Conservation (phyloP, 2,113 vertebrate species). For the Solea senegalensis region DNA sequence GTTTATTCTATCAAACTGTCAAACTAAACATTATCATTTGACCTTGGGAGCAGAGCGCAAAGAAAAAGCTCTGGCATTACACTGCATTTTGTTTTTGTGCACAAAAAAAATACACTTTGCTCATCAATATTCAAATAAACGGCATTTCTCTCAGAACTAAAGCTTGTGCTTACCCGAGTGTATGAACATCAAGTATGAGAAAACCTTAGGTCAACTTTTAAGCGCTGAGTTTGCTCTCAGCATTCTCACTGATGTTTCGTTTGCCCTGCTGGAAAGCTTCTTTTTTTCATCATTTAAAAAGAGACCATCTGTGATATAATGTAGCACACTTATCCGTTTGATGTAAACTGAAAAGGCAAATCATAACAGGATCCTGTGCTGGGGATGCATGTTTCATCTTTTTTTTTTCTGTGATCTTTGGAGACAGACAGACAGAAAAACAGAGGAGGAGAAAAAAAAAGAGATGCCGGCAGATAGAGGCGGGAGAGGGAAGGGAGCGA, state of each 20-base stretch:
- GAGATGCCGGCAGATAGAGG: neutral
- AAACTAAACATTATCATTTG: constrained; percentile 31
- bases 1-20: neutral
- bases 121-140: constrained; percentile 67
- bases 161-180: constrained; percentile 12
- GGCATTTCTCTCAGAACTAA: constrained; percentile 36
- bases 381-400: constrained; percentile 51
- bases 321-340: constrained; percentile 43
- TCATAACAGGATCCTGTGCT: constrained; percentile 51
- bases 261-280: constrained; percentile 20
- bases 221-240: constrained; percentile 20
- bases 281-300: constrained; percentile 33
- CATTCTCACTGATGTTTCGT: constrained; percentile 6
- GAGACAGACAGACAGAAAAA: constrained; percentile 24
- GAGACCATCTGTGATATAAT: constrained; percentile 48
- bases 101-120: constrained; percentile 44
- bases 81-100: constrained; percentile 28
- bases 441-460: constrained; percentile 21
- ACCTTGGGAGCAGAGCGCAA: constrained; percentile 44
- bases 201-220: constrained; percentile 11
- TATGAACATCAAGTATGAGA: constrained; percentile 16
- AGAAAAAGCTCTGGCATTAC: constrained; percentile 45
- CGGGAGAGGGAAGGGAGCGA: constrained; percentile 43
- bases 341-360: constrained; percentile 53
- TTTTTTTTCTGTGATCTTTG: constrained; percentile 56